Percentiles rank a stretch among this genome's conserved stretches.
phyloP scores from a whole-genome alignment of 2,113 vertebrate genomes.

The Sigmodon hispidus region DNA sequence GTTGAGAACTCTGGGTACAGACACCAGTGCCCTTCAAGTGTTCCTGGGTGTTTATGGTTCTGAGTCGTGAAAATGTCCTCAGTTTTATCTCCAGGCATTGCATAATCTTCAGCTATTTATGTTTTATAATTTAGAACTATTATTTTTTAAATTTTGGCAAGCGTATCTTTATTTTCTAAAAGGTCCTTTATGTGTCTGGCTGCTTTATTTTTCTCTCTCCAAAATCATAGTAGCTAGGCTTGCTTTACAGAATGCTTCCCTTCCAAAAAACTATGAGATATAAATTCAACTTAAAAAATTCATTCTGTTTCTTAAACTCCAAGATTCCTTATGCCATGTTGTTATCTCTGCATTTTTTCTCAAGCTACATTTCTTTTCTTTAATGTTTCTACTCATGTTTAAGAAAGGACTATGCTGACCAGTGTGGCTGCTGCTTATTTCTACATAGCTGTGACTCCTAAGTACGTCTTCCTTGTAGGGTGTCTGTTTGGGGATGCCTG shows the following conservation, averaged over 20 bases:
- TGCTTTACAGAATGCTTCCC: neutral
- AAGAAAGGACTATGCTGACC: neutral
- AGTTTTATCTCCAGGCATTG: constrained; percentile 15
- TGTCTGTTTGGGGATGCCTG: neutral
- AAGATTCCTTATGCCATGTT: constrained; percentile 19
- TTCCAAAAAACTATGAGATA: constrained; percentile 39
- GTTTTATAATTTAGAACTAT: constrained; percentile 10
- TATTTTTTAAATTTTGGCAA: neutral
- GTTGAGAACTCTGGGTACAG: neutral
- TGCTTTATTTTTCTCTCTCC: neutral
- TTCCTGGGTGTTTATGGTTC: neutral
- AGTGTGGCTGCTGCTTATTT: neutral
- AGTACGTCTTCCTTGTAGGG: neutral
- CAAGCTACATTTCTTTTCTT: constrained; percentile 23
- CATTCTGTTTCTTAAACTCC: constrained; percentile 23
- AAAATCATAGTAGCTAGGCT: neutral
- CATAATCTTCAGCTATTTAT: neutral
- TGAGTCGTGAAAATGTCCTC: neutral
- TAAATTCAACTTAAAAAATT: neutral
- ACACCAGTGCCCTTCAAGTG: neutral
- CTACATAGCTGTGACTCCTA: neutral
- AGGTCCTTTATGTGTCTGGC: neutral
- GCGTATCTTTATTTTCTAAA: constrained; percentile 36
- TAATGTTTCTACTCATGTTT: neutral
- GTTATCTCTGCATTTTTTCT: constrained; percentile 33